phyloP scores from a whole-genome alignment of 1,140 invertebrate species.

The Papilio aristodemus region DNA sequence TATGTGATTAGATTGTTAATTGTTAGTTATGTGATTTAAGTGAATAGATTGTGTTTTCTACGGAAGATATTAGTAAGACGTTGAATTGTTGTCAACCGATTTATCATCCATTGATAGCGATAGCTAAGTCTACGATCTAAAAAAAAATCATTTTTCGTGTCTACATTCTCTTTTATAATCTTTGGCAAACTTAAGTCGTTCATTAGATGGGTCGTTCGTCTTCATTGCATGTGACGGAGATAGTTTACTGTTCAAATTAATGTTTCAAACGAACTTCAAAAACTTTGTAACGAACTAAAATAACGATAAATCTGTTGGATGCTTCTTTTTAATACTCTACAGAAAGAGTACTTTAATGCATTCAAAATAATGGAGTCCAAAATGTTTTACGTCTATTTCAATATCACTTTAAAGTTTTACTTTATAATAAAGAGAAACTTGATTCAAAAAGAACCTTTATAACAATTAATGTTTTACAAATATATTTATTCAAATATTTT shows the following conservation, averaged over 20 bases:
- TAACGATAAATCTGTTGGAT: constrained; percentile 25
- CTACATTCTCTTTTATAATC: constrained; percentile 36
- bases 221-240: constrained; percentile 75
- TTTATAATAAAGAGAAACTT: no score
- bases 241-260: constrained; percentile 68
- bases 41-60: no score
- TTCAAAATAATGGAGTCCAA: constrained; percentile 16
- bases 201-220: constrained; percentile 75
- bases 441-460: no score
- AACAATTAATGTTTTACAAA: no score
- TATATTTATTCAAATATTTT: no score
- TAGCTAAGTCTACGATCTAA: no score
- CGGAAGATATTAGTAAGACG: no score
- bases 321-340: constrained; percentile 5
- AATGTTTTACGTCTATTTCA: constrained; percentile 25
- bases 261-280: constrained; percentile 44
- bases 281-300: constrained; percentile 31
- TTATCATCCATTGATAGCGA: no score
- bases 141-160: no score
- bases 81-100: no score
- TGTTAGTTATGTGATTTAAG: no score
- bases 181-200: constrained; percentile 55
- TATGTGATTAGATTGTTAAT: no score
- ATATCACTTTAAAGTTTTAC: constrained; percentile 1
- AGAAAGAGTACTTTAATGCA: constrained; percentile 1